phyloP scores from a whole-genome alignment of 2,888 invertebrate species.

The Dryococelus australis region DNA sequence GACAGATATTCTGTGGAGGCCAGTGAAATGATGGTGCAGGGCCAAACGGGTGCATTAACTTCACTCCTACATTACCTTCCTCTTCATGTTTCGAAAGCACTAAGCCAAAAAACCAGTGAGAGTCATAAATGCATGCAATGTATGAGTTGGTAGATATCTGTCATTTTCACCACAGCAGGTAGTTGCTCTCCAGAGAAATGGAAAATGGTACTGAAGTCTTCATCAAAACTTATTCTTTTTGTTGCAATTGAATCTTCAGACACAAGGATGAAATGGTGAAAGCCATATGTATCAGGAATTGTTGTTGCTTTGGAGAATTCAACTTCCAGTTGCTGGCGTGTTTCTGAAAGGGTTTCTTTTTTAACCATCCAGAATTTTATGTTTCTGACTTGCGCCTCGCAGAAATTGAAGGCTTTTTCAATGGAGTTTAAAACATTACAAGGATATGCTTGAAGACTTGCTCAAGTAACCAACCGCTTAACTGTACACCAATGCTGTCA shows the following conservation, averaged over 20 bases:
- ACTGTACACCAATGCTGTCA: slow-evolving; percentile 26
- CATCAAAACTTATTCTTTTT: slow-evolving; percentile 12
- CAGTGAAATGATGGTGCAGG: slow-evolving; percentile 23
- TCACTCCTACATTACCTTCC: slow-evolving; percentile 23
- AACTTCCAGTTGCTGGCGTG: not conserved
- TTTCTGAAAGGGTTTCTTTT: slow-evolving; percentile 20
- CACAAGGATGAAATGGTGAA: slow-evolving; percentile 23
- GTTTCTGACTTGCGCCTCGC: not conserved
- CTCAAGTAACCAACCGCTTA: slow-evolving; percentile 21
- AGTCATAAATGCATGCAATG: slow-evolving; percentile 20
- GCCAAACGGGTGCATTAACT: slow-evolving; percentile 21
- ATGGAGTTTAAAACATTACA: not conserved
- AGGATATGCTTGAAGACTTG: slow-evolving; percentile 18
- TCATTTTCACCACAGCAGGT: not conserved
- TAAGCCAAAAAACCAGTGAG: slow-evolving; percentile 19
- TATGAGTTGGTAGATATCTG: slow-evolving; percentile 17
- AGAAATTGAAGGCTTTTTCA: slow-evolving; percentile 22
- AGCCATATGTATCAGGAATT: not conserved
- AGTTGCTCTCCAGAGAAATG: slow-evolving; percentile 23
- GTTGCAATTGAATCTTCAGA: slow-evolving; percentile 23
- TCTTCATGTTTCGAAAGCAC: slow-evolving; percentile 22
- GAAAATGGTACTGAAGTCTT: not conserved
- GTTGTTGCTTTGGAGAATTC: slow-evolving; percentile 8
- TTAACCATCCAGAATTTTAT: slow-evolving; percentile 28
- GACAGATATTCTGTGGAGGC: slow-evolving; percentile 17